Evolutionary conservation across 1,140 invertebrate species (phyloP).

Genomic region (Habropoda laboriosa): DNA sequence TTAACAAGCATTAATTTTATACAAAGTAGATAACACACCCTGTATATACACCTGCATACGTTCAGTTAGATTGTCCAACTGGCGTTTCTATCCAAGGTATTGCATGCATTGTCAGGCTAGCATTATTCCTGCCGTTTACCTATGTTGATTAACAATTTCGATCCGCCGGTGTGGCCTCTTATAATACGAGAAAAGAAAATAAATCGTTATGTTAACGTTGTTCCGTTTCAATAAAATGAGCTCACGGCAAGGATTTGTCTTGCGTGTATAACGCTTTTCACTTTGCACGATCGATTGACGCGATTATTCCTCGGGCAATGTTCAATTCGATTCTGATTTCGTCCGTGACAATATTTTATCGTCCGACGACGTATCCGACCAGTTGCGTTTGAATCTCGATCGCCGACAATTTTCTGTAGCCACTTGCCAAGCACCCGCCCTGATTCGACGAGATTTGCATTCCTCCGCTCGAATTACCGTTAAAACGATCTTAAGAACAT

Average conservation of each 20-base stretch:
- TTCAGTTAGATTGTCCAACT: not conserved
- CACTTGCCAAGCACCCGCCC: not conserved
- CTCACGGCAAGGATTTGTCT: conserved; percentile 30
- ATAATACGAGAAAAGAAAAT: conserved; percentile 31
- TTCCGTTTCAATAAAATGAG: conserved; percentile 38
- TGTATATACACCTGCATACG: too few relatives aligned
- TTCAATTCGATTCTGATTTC: conserved; percentile 50
- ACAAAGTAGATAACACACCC: too few relatives aligned
- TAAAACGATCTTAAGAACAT: conserved; percentile 33
- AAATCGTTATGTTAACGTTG: conserved; percentile 36
- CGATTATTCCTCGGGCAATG: conserved; percentile 45
- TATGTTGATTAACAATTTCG: conserved; percentile 21
- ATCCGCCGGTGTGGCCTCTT: not conserved
- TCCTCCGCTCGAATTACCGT: conserved; percentile 27
- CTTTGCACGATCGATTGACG: conserved; percentile 37
- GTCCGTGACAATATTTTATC: conserved; percentile 52
- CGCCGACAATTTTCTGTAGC: conserved; percentile 13
- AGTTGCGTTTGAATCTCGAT: conserved; percentile 36
- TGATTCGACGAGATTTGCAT: conserved; percentile 15
- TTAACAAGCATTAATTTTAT: too few relatives aligned
- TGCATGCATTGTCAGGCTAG: not conserved
- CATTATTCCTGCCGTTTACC: conserved; percentile 18
- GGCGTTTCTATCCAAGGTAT: not conserved
- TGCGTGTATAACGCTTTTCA: conserved; percentile 36
- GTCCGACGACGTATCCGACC: conserved; percentile 27